Percentiles rank a stretch among this genome's conserved stretches.
Evolutionary conservation across 1,140 invertebrate genomes (phyloP).

Genomic region (Acyrthosiphon pisum): DNA sequence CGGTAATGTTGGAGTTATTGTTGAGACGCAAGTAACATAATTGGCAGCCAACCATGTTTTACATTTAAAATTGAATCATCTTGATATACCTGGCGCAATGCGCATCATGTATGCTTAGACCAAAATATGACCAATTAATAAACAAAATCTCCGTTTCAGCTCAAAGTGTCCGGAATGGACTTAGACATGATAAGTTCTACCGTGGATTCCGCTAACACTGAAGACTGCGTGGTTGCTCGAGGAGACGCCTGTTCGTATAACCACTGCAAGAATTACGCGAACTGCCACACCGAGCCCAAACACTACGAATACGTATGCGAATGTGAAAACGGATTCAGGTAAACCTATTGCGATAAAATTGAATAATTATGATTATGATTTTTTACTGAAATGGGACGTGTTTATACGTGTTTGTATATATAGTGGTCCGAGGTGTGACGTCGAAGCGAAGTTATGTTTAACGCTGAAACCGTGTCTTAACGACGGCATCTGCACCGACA

Average conservation of each 20-base stretch:
- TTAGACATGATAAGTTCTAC: conserved; percentile 73
- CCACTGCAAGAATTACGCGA: conserved; percentile 70
- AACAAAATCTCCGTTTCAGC: conserved; percentile 63
- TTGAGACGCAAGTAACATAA: too few relatives aligned
- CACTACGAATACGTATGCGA: conserved; percentile 66
- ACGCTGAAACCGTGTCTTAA: conserved; percentile 78
- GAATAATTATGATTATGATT: background rate
- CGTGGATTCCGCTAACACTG: conserved; percentile 76
- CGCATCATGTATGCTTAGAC: background rate
- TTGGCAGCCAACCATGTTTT: too few relatives aligned
- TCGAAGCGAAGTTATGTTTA: conserved; percentile 69
- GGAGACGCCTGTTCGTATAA: conserved; percentile 62
- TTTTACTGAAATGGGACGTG: background rate
- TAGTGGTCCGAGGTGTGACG: conserved; percentile 75
- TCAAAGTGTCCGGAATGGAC: conserved; percentile 70
- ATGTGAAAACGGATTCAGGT: conserved; percentile 64
- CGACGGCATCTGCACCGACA: conserved; percentile 76
- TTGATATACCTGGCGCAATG: too few relatives aligned
- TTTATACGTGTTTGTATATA: background rate
- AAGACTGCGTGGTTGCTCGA: conserved; percentile 70
- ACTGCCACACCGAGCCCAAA: conserved; percentile 64
- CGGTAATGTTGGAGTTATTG: too few relatives aligned
- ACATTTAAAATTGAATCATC: too few relatives aligned
- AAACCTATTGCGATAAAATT: conserved; percentile 1
- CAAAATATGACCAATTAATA: background rate